Percentiles rank a stretch among this genome's conserved stretches.
Evolutionary conservation across 2,888 invertebrate genomes (phyloP).

Genomic region (Coelogynopora nodosa): DNA sequence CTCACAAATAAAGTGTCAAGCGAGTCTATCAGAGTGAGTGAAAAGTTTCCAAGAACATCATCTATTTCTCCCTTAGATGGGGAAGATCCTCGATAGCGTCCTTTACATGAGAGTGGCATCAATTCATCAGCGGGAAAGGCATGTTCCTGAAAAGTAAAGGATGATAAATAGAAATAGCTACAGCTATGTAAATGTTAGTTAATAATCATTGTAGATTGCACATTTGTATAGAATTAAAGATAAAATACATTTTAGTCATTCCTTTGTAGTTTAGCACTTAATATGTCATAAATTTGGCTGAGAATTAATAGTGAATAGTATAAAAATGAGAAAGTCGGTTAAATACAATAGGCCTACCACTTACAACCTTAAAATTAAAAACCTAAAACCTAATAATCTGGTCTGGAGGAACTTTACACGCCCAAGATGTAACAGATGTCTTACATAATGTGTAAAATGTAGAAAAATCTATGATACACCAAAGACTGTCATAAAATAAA

Average conservation of each 20-base stretch:
- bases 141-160: slow-evolving; percentile 66
- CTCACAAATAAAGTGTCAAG: slow-evolving; percentile 80
- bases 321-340: no score
- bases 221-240: neutral
- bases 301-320: no score
- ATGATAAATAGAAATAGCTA: neutral
- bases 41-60: slow-evolving; percentile 92
- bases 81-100: slow-evolving; percentile 81
- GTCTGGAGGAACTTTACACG: no score
- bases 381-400: no score
- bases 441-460: no score
- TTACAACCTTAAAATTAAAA: no score
- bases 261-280: neutral
- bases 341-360: no score
- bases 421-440: no score
- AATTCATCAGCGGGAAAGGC: slow-evolving; percentile 97
- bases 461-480: no score
- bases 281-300: no score
- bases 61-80: slow-evolving; percentile 91
- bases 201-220: neutral
- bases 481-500: no score
- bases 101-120: slow-evolving; percentile 91
- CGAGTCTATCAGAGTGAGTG: slow-evolving; percentile 87
- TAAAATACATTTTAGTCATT: no score
- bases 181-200: neutral